A percentile compares a stretch with the other conserved stretches of the same genome.
Conservation (phyloP, 2,113 vertebrate genomes). For the Urocynchramus pylzowi region DNA sequence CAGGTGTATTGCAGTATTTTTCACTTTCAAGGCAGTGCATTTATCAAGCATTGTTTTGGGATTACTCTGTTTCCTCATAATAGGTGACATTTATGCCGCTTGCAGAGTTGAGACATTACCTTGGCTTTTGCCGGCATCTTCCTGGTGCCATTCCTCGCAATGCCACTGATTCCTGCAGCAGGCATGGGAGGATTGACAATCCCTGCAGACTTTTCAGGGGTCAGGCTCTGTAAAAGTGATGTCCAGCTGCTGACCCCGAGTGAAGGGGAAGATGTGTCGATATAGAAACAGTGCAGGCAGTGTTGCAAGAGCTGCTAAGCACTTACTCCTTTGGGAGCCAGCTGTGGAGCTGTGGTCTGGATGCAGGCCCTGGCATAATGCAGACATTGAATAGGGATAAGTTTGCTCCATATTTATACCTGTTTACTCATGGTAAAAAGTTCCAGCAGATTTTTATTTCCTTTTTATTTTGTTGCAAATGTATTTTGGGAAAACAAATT, state of each 20-base stretch:
- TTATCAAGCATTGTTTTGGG: background rate
- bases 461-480: background rate
- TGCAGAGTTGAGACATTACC: background rate
- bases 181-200: background rate
- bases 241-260: background rate
- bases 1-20: background rate
- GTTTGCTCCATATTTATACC: background rate
- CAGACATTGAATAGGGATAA: background rate
- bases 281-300: background rate
- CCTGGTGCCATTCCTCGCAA: background rate
- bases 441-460: background rate
- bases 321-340: background rate
- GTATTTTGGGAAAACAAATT: background rate
- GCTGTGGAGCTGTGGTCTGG: background rate
- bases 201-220: background rate
- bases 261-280: background rate
- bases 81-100: background rate
- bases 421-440: background rate
- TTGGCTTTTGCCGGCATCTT: background rate
- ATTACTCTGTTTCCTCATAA: background rate
- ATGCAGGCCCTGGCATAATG: background rate
- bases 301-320: background rate
- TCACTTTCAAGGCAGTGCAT: background rate
- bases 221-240: background rate
- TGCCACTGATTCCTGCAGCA: fast-evolving